Evolutionary conservation across 2,888 invertebrate genomes (phyloP), one percentile per base, ranked within the genome.

Genomic region (Taenaris catops): DNA sequence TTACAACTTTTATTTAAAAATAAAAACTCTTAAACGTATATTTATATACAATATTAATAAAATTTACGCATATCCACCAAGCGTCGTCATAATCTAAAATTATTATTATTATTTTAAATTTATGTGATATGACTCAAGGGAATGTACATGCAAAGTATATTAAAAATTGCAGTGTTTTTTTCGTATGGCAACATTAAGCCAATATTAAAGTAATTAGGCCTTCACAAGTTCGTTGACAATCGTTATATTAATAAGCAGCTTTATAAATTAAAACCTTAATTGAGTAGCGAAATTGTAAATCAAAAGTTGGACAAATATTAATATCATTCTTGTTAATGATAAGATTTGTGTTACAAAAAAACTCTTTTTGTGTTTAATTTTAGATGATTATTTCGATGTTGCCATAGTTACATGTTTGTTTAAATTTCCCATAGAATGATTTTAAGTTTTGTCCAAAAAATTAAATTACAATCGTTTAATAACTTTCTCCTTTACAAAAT

Each of bases 121-220:
- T 53, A 60, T 64, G 63, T 84, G 86, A 84, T 84, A 84, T 84
- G 84, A 80, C 73, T 81, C 59, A 29, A 61, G 68, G 63, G 64
- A 54, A 52, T 72, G 69, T 73, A 56, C 51, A 63, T 68, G 64
- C 41, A 26, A 38, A 61, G 54, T 3, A n/a, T 14, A 10, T 10
- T 4, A 8, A 23, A 29, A 28, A 27, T 40, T 33, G 38, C 43
- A 37, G 25, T 20, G 19, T 37, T 38, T 33, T 36, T 36, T 44
- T 38, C 18, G 33, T 33, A 38, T 34, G 38, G 35, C 38, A 42
- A 35, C 26, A 33, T 39, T 39, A 41, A 29, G 44, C 34, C 38
- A 26, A 27, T 28, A 19, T 24, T 32, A 29, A 41, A 23, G 4
- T 43, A 39, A 43, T 57, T 49, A 56, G 51, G 58, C 47, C 47